Percentiles rank a stretch among this genome's conserved stretches.
Evolutionary conservation across 2,797 vertebrate genomes (phyloP).

Genomic region (Pseudochirops cupreus): DNA sequence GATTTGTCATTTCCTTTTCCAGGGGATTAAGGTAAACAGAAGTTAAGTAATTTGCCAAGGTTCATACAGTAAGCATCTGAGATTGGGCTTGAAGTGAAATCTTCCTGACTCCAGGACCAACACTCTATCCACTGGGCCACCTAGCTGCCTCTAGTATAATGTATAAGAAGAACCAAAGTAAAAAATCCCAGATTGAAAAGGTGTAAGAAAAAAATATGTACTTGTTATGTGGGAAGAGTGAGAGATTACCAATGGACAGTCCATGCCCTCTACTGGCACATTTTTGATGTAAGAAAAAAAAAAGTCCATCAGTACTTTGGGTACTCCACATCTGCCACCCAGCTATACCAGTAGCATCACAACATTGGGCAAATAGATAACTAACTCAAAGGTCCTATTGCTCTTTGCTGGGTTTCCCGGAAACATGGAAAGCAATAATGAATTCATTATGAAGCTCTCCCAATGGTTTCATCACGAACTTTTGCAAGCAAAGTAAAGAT

Average conservation of each 20-base stretch:
- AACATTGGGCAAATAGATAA: neutral
- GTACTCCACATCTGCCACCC: neutral
- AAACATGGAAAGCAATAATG: neutral
- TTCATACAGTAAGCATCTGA: neutral
- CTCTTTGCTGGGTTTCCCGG: neutral
- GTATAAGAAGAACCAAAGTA: neutral
- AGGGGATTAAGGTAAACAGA: neutral
- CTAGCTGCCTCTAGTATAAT: neutral
- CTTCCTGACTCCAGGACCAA: neutral
- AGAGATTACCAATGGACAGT: neutral
- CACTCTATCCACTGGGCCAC: neutral
- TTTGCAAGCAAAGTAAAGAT: neutral
- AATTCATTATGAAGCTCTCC: conserved; percentile 4
- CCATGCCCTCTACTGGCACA: neutral
- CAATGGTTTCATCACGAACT: conserved; percentile 14
- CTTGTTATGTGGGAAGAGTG: neutral
- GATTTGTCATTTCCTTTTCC: neutral
- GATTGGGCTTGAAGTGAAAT: neutral
- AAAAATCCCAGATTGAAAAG: neutral
- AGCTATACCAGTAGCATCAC: neutral
- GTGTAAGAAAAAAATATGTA: neutral
- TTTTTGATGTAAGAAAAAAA: neutral
- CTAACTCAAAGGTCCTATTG: neutral
- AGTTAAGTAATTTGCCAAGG: neutral
- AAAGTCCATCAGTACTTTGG: neutral